Evolutionary conservation across 2,888 invertebrate genomes (phyloP), one percentile per base, ranked within the genome.

Genomic region (Nomada hirtipes): DNA sequence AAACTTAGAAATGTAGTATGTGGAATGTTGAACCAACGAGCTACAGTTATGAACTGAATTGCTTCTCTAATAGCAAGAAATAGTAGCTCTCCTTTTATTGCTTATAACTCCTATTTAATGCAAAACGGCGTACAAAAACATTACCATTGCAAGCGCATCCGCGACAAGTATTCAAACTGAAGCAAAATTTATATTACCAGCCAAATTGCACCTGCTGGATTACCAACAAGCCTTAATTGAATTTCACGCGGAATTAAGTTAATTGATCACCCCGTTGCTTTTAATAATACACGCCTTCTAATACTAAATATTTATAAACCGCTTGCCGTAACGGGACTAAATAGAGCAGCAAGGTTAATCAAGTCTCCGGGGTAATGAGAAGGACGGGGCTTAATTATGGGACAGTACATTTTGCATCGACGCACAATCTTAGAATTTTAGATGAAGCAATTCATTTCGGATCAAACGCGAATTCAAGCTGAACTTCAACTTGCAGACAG

Each of bases 291-390:
- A 18, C 13, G 15, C 57, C 44, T n/a, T 42, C 70, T 61, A 36
- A 23, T 47, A 47, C 44, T 71, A 60, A 76, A 76, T 76, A 79
- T 79, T 79, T 76, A 79, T 79, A 79, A 79, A 76, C 65, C 42
- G 47, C n/a, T 53, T 65, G 60, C 59, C 59, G 60, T 73, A 69
- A 73, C 64, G 68, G 68, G 29, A 79, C 63, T 20, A 57, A 65
- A 63, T 47, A 47, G 47, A 47, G 29, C 50, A 60, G 70, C 68
- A 65, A 68, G 75, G 67, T 76, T 79, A 74, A 63, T 63, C 72
- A 69, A 81, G 81, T 76, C 83, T 70, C 55, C 2, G 68, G 47
- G 69, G 53, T 59, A 75, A 55, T 7, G 36, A 36, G 36, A 36
- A 36, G 36, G 36, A 7, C 36, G 36, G 36, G 36, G 63, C 42